A percentile compares a stretch with the other conserved stretches of the same genome.
phyloP scores from a whole-genome alignment of 2,797 vertebrate genomes.

The Jordanella pulchra region DNA sequence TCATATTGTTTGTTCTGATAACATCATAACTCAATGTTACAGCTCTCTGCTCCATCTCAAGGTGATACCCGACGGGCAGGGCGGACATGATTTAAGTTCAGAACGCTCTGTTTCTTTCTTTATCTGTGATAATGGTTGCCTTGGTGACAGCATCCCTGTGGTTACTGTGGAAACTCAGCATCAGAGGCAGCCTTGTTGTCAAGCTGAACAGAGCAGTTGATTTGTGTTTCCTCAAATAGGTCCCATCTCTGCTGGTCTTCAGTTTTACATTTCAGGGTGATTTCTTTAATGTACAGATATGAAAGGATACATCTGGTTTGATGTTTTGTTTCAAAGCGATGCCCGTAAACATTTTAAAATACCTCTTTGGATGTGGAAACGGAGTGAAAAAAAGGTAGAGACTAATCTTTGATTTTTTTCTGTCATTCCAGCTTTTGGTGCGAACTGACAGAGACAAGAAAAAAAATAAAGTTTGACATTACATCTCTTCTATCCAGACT shows the following conservation, averaged over 20 bases:
- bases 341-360: not conserved
- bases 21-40: slow-evolving; percentile 4
- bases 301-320: slow-evolving; percentile 3
- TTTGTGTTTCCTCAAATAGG: slow-evolving; percentile 51
- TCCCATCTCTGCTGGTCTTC: slow-evolving; percentile 19
- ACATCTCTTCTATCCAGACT: not conserved
- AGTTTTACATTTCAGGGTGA: slow-evolving; percentile 1
- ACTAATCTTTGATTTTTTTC: not conserved
- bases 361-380: slow-evolving; percentile 1
- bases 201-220: slow-evolving; percentile 38
- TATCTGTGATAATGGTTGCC: slow-evolving; percentile 57
- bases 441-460: not conserved
- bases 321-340: slow-evolving; percentile 13
- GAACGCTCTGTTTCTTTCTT: slow-evolving; percentile 47
- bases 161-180: slow-evolving; percentile 62
- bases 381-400: not conserved
- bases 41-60: not conserved
- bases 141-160: slow-evolving; percentile 65
- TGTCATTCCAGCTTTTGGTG: not conserved
- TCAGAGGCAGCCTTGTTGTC: slow-evolving; percentile 52
- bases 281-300: slow-evolving; percentile 1
- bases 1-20: slow-evolving; percentile 21
- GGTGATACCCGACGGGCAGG: slow-evolving; percentile 12
- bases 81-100: slow-evolving; percentile 26
- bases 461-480: not conserved